Conservation (phyloP, 2,888 invertebrate genomes). For the Hypsopygia costalis region DNA sequence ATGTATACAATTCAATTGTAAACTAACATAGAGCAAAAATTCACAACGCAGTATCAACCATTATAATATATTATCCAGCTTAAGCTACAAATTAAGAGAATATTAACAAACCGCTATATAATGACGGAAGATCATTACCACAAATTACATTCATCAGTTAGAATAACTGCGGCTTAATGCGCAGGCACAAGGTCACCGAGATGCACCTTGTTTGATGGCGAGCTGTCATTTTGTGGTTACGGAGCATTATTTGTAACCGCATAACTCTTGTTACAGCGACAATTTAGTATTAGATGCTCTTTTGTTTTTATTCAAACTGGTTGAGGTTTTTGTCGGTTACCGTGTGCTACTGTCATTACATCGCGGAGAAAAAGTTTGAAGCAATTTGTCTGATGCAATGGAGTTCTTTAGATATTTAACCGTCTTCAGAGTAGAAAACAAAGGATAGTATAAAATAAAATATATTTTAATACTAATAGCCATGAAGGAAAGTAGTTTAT, state of each 20-base stretch:
- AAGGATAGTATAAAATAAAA: no score
- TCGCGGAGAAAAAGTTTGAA: constrained; percentile 11
- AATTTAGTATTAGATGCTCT: constrained; percentile 42
- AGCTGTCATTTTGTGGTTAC: constrained; percentile 54
- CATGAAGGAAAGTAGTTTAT: no score
- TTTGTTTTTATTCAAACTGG: constrained; percentile 25
- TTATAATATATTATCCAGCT: not conserved
- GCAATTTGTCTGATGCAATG: constrained; percentile 1
- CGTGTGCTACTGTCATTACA: constrained; percentile 28
- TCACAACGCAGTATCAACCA: not conserved
- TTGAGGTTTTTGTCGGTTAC: constrained; percentile 21
- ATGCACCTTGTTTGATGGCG: constrained; percentile 43
- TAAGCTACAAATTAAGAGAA: not conserved
- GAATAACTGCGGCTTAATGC: not conserved
- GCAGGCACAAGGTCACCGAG: constrained; percentile 20
- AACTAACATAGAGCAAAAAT: not conserved
- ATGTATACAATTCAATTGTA: no score
- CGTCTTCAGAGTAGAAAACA: no score
- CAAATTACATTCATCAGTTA: not conserved
- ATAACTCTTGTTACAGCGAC: constrained; percentile 62
- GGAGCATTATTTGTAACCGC: constrained; percentile 46
- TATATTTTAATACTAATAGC: no score
- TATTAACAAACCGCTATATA: not conserved
- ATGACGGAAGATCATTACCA: not conserved
- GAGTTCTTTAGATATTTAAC: no score